Percentiles rank a stretch among this genome's conserved stretches.
Evolutionary conservation across 2,797 vertebrate genomes (phyloP).

Genomic region (Morelia viridis): DNA sequence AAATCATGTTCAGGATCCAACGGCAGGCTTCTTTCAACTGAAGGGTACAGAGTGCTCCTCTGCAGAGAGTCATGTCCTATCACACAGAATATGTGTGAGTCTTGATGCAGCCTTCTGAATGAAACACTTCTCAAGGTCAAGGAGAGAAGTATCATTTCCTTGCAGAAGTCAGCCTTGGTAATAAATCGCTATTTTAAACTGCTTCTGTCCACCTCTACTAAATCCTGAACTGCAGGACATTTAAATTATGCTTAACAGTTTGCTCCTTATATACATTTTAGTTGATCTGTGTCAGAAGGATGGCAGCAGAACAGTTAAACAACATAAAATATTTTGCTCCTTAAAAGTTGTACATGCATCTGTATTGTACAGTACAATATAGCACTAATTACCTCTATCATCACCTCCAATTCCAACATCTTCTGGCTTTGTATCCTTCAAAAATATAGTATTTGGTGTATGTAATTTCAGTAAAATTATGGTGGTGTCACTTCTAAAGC

Average conservation of each 20-base stretch:
- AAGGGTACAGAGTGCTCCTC: background rate
- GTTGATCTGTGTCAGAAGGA: background rate
- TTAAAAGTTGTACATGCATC: background rate
- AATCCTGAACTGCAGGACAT: background rate
- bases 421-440: background rate
- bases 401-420: background rate
- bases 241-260: background rate
- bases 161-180: background rate
- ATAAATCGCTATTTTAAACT: background rate
- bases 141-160: background rate
- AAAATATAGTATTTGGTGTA: background rate
- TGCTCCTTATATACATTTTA: background rate
- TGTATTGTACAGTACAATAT: too few relatives aligned
- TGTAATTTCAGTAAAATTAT: background rate
- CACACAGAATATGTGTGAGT: background rate
- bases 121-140: background rate
- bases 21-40: background rate
- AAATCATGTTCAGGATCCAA: background rate
- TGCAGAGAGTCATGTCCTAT: background rate
- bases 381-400: background rate
- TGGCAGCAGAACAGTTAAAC: background rate
- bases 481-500: background rate
- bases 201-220: background rate
- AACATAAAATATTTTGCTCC: background rate
- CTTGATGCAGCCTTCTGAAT: background rate